These are phyloP conservation scores for Philaethria dido DNA, from an alignment of 2,888 invertebrate species.

Conservation along the genomic window DNA sequence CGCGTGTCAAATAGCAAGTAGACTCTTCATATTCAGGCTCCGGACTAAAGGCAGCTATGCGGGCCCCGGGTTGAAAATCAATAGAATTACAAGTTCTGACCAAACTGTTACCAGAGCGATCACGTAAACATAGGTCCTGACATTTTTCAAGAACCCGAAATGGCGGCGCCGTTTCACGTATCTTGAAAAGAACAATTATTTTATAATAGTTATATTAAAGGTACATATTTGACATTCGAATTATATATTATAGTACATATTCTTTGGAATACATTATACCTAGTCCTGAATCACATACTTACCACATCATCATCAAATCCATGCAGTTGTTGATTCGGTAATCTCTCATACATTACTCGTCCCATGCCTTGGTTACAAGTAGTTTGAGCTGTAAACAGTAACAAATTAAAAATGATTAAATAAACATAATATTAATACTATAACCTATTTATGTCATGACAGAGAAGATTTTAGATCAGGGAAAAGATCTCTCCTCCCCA, in stretches of 20 bases:
- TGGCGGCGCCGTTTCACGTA: conserved; percentile 92
- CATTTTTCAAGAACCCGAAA: conserved; percentile 95
- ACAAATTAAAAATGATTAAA: neutral
- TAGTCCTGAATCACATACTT: conserved; percentile 54
- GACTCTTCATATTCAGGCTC: conserved; percentile 94
- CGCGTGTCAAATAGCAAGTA: conserved; percentile 92
- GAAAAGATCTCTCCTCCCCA: too few species aligned
- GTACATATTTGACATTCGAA: neutral
- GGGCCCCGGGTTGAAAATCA: conserved; percentile 94
- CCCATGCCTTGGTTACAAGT: conserved; percentile 96
- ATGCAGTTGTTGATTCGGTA: conserved; percentile 94
- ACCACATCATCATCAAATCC: conserved; percentile 95
- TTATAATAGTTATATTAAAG: neutral
- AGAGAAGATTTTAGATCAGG: too few species aligned
- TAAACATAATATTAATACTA: neutral
- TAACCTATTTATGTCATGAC: neutral
- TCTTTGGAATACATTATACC: neutral
- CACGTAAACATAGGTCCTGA: conserved; percentile 92
- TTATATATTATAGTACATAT: neutral
- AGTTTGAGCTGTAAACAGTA: conserved; percentile 88
- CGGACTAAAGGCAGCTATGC: conserved; percentile 92
- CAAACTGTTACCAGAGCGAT: conserved; percentile 91
- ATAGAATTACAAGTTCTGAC: conserved; percentile 94
- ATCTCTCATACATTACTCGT: conserved; percentile 93
- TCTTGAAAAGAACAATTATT: conserved; percentile 63